Evolutionary conservation across 2,888 invertebrate genomes (phyloP), one percentile per base, ranked within the genome.

Genomic region (Noctua fimbriata): DNA sequence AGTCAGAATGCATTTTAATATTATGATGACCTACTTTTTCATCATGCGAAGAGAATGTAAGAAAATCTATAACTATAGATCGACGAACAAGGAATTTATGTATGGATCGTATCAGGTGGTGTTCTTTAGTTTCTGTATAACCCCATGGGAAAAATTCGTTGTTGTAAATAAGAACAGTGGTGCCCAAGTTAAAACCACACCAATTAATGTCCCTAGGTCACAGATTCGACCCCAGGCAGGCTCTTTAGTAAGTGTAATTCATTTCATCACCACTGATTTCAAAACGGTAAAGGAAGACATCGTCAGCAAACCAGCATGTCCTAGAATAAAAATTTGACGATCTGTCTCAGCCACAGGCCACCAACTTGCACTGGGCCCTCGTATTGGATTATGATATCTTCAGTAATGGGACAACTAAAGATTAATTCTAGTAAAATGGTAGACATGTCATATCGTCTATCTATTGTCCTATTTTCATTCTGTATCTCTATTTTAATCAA

Each of bases 1-100:
- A 69, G 28, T 21, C 69, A 32, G 44, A 79, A 28, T 79, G 21
- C 12, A 63, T 79, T 84, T 60, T 28, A 36, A 24, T n/a, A n/a
- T 58, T 1, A 58, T n/a, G 14, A 24, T 44, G 24, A 52, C 41
- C 44, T 18, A 52, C 3, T 28, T 55, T 65, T 52, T 28, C 32
- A 16, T n/a, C 24, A 24, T 55, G 0, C 60, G 6, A 41, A 36
- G 18, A 41, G 5, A 14, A 18, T 77, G 18, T 12, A 12, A 24
- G 36, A 14, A 65, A 24, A 36, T 5, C 2, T 6, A 10, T 18
- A 36, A 2, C 6, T 32, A 18, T 63, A 32, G 18, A 3, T 55
- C 9, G 24, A 12, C n/a, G 55, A 3, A 55, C n/a, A 52, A 52
- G 7, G 5, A 7, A 21, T 52, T 21, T 47, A 52, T 52, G 52